Conservation (phyloP, 2,113 vertebrate genomes). For the Prolemur simus region DNA sequence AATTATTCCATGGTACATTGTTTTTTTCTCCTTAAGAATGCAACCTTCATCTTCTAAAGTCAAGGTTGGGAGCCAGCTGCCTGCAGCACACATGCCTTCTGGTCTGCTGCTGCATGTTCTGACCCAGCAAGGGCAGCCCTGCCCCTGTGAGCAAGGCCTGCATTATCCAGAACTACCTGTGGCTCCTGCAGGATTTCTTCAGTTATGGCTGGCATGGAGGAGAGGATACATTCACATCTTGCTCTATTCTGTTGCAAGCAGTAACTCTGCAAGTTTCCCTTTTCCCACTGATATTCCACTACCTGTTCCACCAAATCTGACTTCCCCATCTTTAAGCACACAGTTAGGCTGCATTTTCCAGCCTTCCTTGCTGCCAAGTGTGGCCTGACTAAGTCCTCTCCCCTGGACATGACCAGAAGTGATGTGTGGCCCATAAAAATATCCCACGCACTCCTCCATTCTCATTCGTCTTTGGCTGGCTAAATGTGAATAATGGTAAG, state of each 20-base stretch:
- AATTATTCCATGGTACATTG: neutral
- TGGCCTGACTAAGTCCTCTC: neutral
- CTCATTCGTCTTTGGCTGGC: neutral
- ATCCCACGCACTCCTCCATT: neutral
- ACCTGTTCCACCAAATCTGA: neutral
- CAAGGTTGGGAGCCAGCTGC: neutral
- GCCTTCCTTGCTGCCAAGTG: neutral
- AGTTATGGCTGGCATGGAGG: neutral
- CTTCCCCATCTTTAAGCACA: neutral
- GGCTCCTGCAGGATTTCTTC: neutral
- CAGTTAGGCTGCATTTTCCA: neutral
- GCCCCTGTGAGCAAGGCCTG: neutral
- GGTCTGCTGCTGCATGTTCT: neutral
- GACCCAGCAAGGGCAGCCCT: neutral
- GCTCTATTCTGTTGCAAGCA: neutral
- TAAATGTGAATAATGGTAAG: neutral
- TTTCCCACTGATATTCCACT: neutral
- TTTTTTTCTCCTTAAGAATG: conserved; percentile 18
- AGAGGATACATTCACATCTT: neutral
- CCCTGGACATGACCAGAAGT: neutral
- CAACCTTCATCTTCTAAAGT: neutral
- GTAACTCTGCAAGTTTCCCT: neutral
- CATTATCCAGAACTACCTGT: neutral
- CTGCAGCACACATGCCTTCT: neutral
- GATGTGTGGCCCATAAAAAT: too few relatives aligned